Base-by-base conservation (phyloP, 2,888 invertebrate genomes). In the Eilema depressum region DNA sequence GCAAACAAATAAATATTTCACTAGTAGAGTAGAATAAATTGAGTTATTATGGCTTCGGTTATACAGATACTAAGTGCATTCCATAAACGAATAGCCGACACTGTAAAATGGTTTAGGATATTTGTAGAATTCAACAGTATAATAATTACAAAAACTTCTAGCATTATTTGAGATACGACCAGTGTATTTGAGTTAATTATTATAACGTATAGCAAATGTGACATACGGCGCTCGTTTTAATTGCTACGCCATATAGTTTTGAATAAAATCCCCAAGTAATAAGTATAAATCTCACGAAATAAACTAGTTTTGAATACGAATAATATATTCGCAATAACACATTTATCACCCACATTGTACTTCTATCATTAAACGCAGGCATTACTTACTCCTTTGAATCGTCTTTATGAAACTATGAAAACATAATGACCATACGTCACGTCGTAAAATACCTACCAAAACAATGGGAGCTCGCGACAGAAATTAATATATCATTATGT, bases 401-500 rank as follows among this genome's bases (percentile, higher is more conserved):
- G 90, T 93, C 94, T 93, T 94, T 93, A 93, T 92, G 91, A 91
- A 95, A 94, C 95, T 95, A 95, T 95, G 95, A 95, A 95, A 94
- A 93, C 92, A 86, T 95, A 93, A 95, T 95, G 95, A 94, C 94
- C 94, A 94, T 94, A 91, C 93, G 92, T 95, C 95, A 94, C 89
- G 83, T 85, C 89, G 91, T 92, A 93, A 94, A 94, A 95, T 93
- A 95, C 94, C 93, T 93, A 92, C 90, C 93, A 92, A 94, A 94
- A 95, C 95, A 95, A 95, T 93, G 85, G 93, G 81, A 88, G 92
- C 91, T 84, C 88, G 92, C 92, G 94, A 93, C 93, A 94, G 94
- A 95, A 95, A 95, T 95, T 95, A 95, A 95, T 95, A 95, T 93
- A 95, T 95, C 95, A 95, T 95, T 95, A 95, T 94, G 95, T 95